Conservation (phyloP, 1,140 invertebrate genomes). For the Drosophila prosaltans region DNA sequence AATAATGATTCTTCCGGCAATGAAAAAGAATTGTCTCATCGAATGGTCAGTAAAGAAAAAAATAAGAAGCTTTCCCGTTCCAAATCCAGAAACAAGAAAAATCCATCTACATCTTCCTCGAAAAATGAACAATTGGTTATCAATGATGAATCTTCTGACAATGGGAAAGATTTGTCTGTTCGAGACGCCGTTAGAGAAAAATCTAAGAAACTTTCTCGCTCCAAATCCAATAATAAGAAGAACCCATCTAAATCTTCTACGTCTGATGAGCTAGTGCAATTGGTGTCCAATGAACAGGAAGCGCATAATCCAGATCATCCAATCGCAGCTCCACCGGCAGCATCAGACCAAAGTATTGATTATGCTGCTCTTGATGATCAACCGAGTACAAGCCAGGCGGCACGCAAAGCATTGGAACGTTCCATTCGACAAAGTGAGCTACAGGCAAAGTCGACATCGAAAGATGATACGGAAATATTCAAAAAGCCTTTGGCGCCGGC, state of each 20-base stretch:
- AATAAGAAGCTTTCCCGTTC: too few species aligned
- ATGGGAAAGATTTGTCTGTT: too few species aligned
- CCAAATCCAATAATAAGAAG: neutral
- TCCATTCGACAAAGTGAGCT: neutral
- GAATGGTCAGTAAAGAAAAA: neutral
- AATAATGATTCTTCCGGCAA: neutral
- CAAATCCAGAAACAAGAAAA: neutral
- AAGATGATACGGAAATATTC: constrained; percentile 33
- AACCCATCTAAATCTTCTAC: neutral
- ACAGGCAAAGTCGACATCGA: neutral
- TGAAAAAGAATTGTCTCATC: neutral
- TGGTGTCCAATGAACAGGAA: neutral
- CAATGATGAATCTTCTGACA: neutral
- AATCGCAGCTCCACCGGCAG: constrained; percentile 7
- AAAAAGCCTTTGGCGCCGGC: constrained; percentile 53
- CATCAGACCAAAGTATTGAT: neutral
- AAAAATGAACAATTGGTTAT: neutral
- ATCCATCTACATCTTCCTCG: neutral
- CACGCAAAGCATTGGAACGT: constrained; percentile 31
- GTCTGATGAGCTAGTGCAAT: neutral
- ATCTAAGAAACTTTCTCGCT: too few species aligned
- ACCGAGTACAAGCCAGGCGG: constrained; percentile 57
- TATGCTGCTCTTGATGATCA: constrained; percentile 5
- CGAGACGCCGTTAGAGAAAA: neutral
- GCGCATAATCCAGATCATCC: neutral